Percentiles rank a stretch among this genome's conserved stretches.
Conservation (phyloP, 2,797 vertebrate species). For the Lacerta bilineata region DNA sequence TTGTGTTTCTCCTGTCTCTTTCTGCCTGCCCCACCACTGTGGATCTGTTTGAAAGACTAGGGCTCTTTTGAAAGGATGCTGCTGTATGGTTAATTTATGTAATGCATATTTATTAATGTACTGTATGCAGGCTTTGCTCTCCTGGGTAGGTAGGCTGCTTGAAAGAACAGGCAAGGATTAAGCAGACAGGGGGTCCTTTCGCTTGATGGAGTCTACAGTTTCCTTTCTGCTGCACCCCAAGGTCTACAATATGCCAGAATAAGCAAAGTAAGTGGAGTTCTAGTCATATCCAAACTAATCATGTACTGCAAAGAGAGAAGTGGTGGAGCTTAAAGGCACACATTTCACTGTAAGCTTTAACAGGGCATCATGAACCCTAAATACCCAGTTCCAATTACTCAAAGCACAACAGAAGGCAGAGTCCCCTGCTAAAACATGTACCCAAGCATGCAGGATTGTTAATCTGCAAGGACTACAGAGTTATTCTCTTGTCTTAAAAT, state of each 20-base stretch:
- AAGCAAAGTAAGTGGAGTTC: conserved; percentile 61
- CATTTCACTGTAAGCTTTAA: conserved; percentile 70
- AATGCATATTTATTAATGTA: conserved; percentile 70
- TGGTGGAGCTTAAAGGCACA: conserved; percentile 16
- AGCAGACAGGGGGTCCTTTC: conserved; percentile 63
- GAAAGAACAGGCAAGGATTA: conserved; percentile 73
- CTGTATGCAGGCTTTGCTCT: conserved; percentile 67
- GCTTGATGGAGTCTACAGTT: conserved; percentile 33
- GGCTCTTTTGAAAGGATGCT: conserved; percentile 64
- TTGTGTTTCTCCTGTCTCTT: background rate
- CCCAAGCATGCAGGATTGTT: conserved; percentile 51
- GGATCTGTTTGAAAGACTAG: background rate
- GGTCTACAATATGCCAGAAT: conserved; percentile 30
- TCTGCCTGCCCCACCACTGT: background rate
- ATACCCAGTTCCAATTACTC: conserved; percentile 59
- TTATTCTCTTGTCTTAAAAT: conserved; percentile 59
- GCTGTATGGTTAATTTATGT: conserved; percentile 68
- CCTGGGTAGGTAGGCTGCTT: conserved; percentile 50
- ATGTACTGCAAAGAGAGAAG: conserved; percentile 42
- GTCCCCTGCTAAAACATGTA: conserved; percentile 58
- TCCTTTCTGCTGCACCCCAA: background rate
- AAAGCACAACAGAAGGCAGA: conserved; percentile 61
- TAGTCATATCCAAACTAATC: conserved; percentile 43
- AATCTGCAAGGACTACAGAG: conserved; percentile 44
- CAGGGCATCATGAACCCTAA: conserved; percentile 63